Base-by-base conservation (phyloP, 2,113 vertebrate species). In the Syngnathus floridae region DNA sequence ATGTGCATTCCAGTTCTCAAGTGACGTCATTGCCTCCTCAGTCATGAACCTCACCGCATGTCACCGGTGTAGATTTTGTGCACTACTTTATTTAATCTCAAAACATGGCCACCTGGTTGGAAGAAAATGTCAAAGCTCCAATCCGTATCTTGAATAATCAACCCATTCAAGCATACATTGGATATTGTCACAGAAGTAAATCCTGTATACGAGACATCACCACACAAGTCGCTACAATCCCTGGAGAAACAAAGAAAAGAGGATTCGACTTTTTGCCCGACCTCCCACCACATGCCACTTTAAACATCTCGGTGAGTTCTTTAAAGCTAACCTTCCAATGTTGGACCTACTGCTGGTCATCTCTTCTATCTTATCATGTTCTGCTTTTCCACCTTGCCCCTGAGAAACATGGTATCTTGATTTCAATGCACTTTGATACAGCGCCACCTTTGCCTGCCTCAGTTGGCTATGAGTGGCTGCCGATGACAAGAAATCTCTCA, bases 281-380 rank as follows among this genome's bases (percentile, higher is more conserved):
- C 19, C 62, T 89, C 11, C 89, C 86, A 6, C 19, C 83, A 88
- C 46, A 69, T 31, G 26, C 26, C 26, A 38, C 43, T 52, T 73
- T 36, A 80, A 58, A 21, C 80, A 81, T 0, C 46, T 86, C 1
- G 77, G 54, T 4, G 65, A 52, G 0, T 58, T 89, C 54, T 85
- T 81, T 67, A 90, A 90, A 84, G 55, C 83, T 51, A 85, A 89
- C 76, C 72, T 88, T 67, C 83, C 75, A 0, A 9, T 80, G 26
- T 87, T 86, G 1, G 88, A 89, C 76, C 67, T 88, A 46, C 59
- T 89, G 69, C 82, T 91, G 11, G 69, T 74, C 61, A 14, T 83
- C 22, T 76, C 19, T 54, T 12, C 21, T 13, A 54, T 86, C 1
- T 38, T 90, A 22, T 70, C 75, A 83, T 77, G 57, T 73, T 89